These are phyloP conservation scores for Henricia sp. DNA, from an alignment of 53 echinoderm and acorn worm species.

Conservation along the genomic window DNA sequence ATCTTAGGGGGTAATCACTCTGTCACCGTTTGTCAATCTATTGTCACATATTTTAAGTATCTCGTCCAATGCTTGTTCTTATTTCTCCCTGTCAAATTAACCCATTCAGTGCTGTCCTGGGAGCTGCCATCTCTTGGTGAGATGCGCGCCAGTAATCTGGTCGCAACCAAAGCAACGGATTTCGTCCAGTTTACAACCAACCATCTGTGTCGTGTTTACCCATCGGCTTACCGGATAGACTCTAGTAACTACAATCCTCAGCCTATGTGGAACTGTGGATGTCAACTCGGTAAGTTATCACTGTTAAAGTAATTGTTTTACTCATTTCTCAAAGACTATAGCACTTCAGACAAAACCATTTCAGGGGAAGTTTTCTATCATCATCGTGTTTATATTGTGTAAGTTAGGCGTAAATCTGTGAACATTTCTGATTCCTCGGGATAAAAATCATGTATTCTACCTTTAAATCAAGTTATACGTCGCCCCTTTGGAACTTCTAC, in stretches of 20 bases:
- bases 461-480: no score
- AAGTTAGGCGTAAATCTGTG: no score
- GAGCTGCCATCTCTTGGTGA: constrained; percentile 98
- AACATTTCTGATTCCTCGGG: no score
- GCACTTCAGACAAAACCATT: no score
- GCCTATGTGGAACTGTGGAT: constrained; percentile 98
- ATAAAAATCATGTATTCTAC: no score
- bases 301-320: no score
- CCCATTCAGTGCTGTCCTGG: constrained; percentile 82
- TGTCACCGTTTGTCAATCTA: background rate
- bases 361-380: no score
- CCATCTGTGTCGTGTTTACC: constrained; percentile 92
- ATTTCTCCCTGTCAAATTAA: background rate
- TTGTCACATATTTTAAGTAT: no score
- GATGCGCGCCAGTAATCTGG: constrained; percentile 90
- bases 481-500: no score
- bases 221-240: constrained; percentile 95
- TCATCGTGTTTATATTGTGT: no score
- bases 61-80: background rate
- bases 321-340: no score
- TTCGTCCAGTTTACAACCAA: constrained; percentile 80
- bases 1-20: no score
- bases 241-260: constrained; percentile 98
- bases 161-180: constrained; percentile 82
- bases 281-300: constrained; percentile 84